Conservation (phyloP, 37 sponge, comb jelly and placozoan species). For the Theonella swinhoei region DNA sequence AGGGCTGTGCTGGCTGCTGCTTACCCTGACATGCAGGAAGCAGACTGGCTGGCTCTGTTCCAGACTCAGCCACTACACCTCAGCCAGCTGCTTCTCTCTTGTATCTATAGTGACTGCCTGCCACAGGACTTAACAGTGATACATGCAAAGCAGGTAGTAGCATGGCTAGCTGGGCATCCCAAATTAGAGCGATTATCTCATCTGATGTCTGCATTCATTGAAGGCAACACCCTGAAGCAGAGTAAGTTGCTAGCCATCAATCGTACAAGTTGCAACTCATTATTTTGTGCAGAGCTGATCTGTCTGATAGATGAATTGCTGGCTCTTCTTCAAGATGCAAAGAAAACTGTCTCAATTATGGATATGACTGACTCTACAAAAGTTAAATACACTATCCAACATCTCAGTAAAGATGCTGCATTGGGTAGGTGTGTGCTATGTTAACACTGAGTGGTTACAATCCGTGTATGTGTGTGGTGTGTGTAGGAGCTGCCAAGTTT, state of each 20-base stretch:
- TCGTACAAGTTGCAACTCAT: not conserved
- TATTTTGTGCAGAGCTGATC: conserved; percentile 24
- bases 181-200: conserved; percentile 26
- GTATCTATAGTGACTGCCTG: conserved; percentile 27
- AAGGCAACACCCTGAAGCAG: conserved; percentile 43
- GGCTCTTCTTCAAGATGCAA: conserved; percentile 27
- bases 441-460: not conserved
- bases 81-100: not conserved
- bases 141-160: conserved; percentile 38
- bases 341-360: conserved; percentile 22
- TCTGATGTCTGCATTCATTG: conserved; percentile 47
- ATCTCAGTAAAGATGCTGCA: conserved; percentile 58
- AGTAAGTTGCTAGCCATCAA: conserved; percentile 10
- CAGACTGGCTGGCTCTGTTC: conserved; percentile 49
- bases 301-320: conserved; percentile 50
- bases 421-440: conserved; percentile 30
- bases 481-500: conserved; percentile 51
- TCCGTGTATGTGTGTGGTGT: not conserved
- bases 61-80: conserved; percentile 19
- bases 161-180: not conserved
- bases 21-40: conserved; percentile 25
- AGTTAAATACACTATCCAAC: conserved; percentile 59
- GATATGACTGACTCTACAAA: conserved; percentile 58
- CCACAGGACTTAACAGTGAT: conserved; percentile 12
- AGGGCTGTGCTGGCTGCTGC: conserved; percentile 21